phyloP scores from a whole-genome alignment of 2,888 invertebrate species.

The Chrysina gloriosa region DNA sequence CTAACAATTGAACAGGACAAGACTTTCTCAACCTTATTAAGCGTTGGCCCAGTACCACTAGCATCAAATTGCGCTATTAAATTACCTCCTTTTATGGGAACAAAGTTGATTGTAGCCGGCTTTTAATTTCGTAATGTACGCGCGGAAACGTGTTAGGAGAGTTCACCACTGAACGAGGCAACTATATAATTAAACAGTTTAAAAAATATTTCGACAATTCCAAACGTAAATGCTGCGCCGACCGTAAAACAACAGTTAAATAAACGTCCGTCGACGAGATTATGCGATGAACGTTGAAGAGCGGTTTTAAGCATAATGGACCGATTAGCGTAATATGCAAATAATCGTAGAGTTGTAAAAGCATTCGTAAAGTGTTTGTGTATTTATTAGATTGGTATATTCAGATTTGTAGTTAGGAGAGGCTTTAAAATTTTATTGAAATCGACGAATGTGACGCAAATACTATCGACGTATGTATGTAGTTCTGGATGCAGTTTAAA shows the following conservation, averaged over 20 bases:
- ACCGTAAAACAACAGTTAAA: background rate
- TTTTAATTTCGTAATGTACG: constrained; percentile 22
- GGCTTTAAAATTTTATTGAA: too few relatives aligned
- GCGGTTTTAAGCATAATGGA: too few relatives aligned
- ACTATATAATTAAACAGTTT: constrained; percentile 16
- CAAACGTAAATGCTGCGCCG: background rate
- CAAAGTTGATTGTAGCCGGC: constrained; percentile 15
- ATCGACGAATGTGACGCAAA: too few relatives aligned
- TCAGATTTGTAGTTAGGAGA: too few relatives aligned
- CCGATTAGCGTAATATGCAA: too few relatives aligned
- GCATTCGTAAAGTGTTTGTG: too few relatives aligned
- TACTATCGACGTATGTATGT: too few relatives aligned
- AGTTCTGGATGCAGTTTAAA: too few relatives aligned
- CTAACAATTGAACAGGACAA: background rate
- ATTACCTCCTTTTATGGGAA: constrained; percentile 24
- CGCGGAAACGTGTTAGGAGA: background rate
- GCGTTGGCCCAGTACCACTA: constrained; percentile 10
- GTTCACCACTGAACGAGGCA: background rate
- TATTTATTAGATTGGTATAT: too few relatives aligned
- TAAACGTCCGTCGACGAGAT: too few relatives aligned
- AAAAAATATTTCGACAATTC: constrained; percentile 17
- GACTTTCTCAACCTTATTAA: background rate
- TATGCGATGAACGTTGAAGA: too few relatives aligned
- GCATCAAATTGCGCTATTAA: constrained; percentile 3
- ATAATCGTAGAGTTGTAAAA: too few relatives aligned